Conservation (phyloP, 2,888 invertebrate genomes). For the Neelides folsomi region DNA sequence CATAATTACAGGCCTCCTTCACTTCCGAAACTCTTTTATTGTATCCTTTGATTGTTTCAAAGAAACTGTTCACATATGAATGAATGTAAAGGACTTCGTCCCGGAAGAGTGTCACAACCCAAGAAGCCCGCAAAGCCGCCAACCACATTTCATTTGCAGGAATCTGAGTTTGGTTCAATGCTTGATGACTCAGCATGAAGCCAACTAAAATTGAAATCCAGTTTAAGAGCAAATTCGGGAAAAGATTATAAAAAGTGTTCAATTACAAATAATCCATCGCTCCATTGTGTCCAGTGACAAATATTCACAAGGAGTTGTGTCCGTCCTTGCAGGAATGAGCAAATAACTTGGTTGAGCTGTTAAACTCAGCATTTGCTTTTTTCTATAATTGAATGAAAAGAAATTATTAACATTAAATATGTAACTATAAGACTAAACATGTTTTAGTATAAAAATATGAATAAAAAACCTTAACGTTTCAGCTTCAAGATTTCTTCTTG, state of each 20-base stretch:
- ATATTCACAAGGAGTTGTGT: constrained; percentile 95
- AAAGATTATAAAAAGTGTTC: not conserved
- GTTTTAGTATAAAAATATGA: not conserved
- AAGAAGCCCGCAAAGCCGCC: constrained; percentile 78
- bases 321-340: constrained; percentile 83
- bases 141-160: constrained; percentile 55
- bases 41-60: constrained; percentile 90
- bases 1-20: constrained; percentile 83
- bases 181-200: constrained; percentile 76
- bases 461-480: constrained; percentile 27
- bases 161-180: constrained; percentile 51
- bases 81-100: constrained; percentile 96
- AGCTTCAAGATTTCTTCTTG: constrained; percentile 56
- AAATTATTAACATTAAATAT: not conserved
- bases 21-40: constrained; percentile 86
- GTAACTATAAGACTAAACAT: not conserved
- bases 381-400: constrained; percentile 37
- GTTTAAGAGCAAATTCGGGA: not conserved
- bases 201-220: constrained; percentile 48
- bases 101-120: constrained; percentile 86
- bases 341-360: constrained; percentile 90
- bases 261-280: constrained; percentile 79
- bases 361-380: constrained; percentile 81
- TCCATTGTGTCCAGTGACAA: constrained; percentile 89
- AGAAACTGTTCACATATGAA: constrained; percentile 77